These are phyloP conservation scores for Notothenia coriiceps DNA, from an alignment of 2,113 vertebrate genomes.

Conservation along the genomic window DNA sequence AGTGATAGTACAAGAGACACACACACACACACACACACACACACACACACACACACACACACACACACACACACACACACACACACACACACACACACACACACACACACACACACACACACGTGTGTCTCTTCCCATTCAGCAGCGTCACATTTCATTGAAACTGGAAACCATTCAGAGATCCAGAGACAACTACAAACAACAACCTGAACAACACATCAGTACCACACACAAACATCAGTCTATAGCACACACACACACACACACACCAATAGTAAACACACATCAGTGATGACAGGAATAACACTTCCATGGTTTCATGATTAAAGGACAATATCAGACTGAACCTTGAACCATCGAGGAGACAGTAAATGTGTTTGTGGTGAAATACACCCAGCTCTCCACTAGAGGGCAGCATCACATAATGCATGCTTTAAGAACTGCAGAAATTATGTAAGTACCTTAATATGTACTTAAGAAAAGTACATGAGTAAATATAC, in stretches of 20 bases:
- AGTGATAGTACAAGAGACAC: no score
- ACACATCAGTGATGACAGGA: no score
- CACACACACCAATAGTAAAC: no score
- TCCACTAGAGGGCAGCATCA: constrained; percentile 12
- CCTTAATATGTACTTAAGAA: no score
- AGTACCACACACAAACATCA: no score
- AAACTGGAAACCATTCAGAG: constrained; percentile 40
- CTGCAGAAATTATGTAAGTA: not conserved
- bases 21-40: not conserved
- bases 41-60: not conserved
- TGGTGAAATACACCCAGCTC: not conserved
- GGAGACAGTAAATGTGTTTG: not conserved
- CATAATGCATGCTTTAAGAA: not conserved
- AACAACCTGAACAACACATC: constrained; percentile 21
- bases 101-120: not conserved
- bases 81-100: constrained; percentile 4
- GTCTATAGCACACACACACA: no score
- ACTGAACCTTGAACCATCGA: not conserved
- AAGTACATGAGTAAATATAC: no score
- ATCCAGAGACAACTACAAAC: constrained; percentile 20
- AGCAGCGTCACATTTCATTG: constrained; percentile 34
- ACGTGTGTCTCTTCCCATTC: constrained; percentile 14
- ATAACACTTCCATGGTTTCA: no score
- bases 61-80: no score
- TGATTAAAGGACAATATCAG: not conserved